phyloP scores from a whole-genome alignment of 1,140 invertebrate species.

The Apolygus lucorum region DNA sequence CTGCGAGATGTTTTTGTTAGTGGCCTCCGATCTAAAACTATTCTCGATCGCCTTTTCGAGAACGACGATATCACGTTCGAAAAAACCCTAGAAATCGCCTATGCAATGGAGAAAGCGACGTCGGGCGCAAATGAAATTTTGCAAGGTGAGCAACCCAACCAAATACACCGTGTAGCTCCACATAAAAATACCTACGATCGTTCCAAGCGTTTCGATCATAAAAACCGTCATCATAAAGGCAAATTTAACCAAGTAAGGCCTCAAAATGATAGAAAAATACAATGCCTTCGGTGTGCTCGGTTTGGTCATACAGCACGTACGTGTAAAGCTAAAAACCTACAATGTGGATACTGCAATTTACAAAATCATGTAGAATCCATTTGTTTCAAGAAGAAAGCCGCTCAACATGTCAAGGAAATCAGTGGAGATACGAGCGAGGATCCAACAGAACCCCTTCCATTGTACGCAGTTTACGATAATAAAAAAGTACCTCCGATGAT shows the following conservation, averaged over 20 bases:
- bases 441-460: background rate
- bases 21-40: background rate
- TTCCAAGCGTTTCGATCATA: background rate
- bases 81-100: background rate
- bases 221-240: background rate
- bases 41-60: background rate
- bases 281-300: background rate
- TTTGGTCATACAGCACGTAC: background rate
- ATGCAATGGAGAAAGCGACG: background rate
- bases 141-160: background rate
- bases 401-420: background rate
- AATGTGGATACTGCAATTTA: background rate
- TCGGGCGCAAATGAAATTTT: conserved; percentile 7
- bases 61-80: conserved; percentile 8
- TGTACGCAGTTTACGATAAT: background rate
- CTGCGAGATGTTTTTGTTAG: conserved; percentile 6
- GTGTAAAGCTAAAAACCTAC: conserved; percentile 4
- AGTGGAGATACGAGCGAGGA: background rate
- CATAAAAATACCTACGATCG: background rate
- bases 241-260: too few species aligned
- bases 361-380: conserved; percentile 6
- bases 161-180: conserved; percentile 2
- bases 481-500: background rate
- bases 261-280: background rate
- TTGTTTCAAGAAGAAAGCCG: conserved; percentile 4